phyloP scores from a whole-genome alignment of 2,113 vertebrate genomes.

The Amazona vittata region DNA sequence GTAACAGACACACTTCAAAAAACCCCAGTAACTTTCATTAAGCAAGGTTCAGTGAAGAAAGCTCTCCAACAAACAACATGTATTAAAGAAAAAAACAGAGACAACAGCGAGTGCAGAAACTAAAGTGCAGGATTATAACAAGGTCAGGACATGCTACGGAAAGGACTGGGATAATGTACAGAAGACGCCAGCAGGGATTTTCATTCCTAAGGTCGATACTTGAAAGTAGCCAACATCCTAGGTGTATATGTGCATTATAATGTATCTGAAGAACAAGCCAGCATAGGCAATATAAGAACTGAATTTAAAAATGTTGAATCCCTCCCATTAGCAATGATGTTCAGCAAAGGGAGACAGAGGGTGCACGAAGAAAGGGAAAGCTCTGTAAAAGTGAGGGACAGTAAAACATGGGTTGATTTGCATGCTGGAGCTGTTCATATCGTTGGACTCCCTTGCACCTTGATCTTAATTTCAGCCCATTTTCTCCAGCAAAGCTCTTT shows the following conservation, averaged over 20 bases:
- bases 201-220: neutral
- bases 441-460: neutral
- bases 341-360: neutral
- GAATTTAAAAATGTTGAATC: neutral
- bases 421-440: neutral
- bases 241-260: neutral
- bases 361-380: neutral
- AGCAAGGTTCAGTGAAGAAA: neutral
- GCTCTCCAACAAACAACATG: neutral
- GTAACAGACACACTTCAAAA: neutral
- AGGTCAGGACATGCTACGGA: neutral
- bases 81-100: neutral
- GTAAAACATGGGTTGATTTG: neutral
- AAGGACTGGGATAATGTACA: neutral
- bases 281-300: neutral
- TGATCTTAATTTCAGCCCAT: neutral
- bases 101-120: neutral
- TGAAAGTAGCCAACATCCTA: neutral
- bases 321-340: neutral
- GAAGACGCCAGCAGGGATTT: neutral
- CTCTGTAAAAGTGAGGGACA: neutral
- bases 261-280: neutral
- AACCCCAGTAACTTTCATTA: neutral
- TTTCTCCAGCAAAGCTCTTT: neutral
- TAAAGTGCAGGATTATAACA: neutral